phyloP scores from a whole-genome alignment of 2,797 vertebrate species.

The Hypotaenidia philippensis region DNA sequence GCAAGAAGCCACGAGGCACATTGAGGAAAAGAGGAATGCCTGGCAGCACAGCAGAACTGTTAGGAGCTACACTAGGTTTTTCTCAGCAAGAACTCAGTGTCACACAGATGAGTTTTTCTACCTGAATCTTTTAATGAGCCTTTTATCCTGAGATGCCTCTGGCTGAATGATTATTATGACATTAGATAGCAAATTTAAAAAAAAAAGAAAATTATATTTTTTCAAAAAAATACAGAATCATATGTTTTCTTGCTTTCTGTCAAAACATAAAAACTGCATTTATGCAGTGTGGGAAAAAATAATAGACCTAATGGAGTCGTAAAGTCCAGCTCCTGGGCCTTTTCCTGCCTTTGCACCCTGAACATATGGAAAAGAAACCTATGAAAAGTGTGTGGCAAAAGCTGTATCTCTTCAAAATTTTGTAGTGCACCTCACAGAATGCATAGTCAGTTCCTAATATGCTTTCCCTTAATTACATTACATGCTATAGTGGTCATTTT shows the following conservation, averaged over 20 bases:
- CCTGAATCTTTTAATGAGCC: conserved; percentile 32
- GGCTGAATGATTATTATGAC: not conserved
- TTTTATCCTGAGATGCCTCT: not conserved
- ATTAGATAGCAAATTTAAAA: not conserved
- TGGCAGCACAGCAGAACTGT: not conserved
- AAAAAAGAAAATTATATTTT: not conserved
- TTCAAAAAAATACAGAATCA: not conserved
- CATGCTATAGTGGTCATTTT: not conserved
- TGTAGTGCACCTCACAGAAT: not conserved
- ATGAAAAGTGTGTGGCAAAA: not conserved
- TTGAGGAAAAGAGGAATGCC: not conserved
- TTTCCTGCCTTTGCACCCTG: not conserved
- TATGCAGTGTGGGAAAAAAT: not conserved
- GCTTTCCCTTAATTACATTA: not conserved
- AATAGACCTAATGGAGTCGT: not conserved
- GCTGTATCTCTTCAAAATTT: not conserved
- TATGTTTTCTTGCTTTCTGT: not conserved
- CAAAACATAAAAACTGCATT: not conserved
- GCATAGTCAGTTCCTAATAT: not conserved
- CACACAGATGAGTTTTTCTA: not conserved
- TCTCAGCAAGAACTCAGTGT: not conserved
- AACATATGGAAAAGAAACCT: not conserved
- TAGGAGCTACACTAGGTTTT: not conserved
- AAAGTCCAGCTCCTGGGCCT: not conserved
- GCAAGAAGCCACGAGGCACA: not conserved